Evolutionary conservation across 53 echinoderm and acorn worm genomes (phyloP).

Genomic region (Patiria pectinifera): DNA sequence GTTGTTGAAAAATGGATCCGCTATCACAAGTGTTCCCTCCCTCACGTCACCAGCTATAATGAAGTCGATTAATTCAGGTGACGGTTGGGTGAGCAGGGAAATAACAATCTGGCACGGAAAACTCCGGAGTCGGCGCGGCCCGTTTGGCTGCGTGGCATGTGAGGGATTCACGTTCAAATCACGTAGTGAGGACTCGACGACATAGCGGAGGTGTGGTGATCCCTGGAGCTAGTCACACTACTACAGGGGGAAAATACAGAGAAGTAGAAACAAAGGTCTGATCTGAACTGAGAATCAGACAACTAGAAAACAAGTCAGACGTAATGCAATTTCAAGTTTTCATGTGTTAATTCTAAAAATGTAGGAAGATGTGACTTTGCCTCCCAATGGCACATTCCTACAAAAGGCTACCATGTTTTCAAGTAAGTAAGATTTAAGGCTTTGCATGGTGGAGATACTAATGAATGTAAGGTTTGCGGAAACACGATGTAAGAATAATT

Average conservation of each 20-base stretch:
- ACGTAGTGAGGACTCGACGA: slow-evolving; percentile 35
- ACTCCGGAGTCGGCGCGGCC: neutral
- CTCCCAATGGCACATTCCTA: no score
- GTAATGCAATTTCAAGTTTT: no score
- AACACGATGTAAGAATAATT: no score
- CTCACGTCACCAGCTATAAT: slow-evolving; percentile 68
- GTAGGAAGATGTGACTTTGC: no score
- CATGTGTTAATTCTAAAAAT: no score
- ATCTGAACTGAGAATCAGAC: neutral
- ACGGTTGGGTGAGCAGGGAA: slow-evolving; percentile 56
- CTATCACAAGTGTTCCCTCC: slow-evolving; percentile 74
- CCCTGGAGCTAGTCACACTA: slow-evolving; percentile 23
- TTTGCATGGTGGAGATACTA: no score
- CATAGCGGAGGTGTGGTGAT: neutral
- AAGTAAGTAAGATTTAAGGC: no score
- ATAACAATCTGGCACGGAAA: slow-evolving; percentile 69
- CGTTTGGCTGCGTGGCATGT: neutral
- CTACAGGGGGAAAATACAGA: neutral
- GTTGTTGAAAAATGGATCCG: slow-evolving; percentile 62
- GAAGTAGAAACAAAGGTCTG: neutral
- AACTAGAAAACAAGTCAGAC: neutral
- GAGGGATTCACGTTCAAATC: slow-evolving; percentile 53
- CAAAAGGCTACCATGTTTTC: no score
- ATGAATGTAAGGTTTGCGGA: no score
- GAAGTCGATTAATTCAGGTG: slow-evolving; percentile 70